A percentile compares a stretch with the other conserved stretches of the same genome.
These are phyloP conservation scores for Eugnorisma glareosa DNA, from an alignment of 2,888 invertebrate genomes.

Conservation along the genomic window DNA sequence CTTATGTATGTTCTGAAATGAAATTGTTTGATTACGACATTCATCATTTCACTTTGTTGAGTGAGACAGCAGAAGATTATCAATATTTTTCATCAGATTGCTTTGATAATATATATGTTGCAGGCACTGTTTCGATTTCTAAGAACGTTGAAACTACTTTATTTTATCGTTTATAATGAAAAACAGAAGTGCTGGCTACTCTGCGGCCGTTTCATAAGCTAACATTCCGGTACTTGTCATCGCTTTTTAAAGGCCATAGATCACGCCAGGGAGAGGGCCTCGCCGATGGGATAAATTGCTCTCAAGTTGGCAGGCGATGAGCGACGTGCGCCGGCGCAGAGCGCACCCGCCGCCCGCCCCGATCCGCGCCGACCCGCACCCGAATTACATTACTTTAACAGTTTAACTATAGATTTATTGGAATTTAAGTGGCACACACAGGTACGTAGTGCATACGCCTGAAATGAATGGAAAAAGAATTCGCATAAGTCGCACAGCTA, in stretches of 20 bases:
- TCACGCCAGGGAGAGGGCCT: conserved; percentile 76
- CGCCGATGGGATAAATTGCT: conserved; percentile 83
- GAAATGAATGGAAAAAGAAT: conserved; percentile 68
- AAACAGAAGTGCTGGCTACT: conserved; percentile 59
- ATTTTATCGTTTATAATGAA: conserved; percentile 57
- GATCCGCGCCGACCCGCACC: conserved; percentile 52
- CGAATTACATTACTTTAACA: conserved; percentile 75
- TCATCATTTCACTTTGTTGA: conserved; percentile 62
- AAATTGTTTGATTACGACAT: conserved; percentile 64
- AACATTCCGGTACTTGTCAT: conserved; percentile 78
- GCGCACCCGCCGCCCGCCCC: conserved; percentile 44
- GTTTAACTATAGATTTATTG: conserved; percentile 80
- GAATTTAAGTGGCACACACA: conserved; percentile 75
- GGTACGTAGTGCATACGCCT: conserved; percentile 50
- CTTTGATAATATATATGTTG: conserved; percentile 61
- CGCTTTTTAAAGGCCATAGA: conserved; percentile 82
- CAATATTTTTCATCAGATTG: conserved; percentile 44
- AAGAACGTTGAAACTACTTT: conserved; percentile 61
- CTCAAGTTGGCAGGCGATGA: conserved; percentile 82
- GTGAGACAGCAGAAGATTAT: conserved; percentile 56
- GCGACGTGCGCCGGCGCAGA: conserved; percentile 76
- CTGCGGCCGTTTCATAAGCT: conserved; percentile 63
- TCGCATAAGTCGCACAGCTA: conserved; percentile 84
- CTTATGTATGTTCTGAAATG: conserved; percentile 60
- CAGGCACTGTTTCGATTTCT: conserved; percentile 55